Percentiles rank a stretch among this genome's conserved stretches.
Conservation (phyloP, 2,113 vertebrate genomes). For the Pterocles gutturalis region DNA sequence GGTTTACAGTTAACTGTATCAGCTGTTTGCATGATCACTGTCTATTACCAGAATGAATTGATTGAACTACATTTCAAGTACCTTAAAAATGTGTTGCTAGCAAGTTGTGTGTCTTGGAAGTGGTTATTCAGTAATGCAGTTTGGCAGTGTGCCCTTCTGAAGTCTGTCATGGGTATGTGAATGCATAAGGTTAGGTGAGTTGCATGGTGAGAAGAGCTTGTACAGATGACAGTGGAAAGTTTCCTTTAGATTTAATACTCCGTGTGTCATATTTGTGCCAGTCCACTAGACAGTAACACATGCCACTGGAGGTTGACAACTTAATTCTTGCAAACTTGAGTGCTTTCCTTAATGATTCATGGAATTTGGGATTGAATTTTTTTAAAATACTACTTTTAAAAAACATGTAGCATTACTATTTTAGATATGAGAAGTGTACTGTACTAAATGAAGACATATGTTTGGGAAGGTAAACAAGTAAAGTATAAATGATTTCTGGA, state of each 20-base stretch:
- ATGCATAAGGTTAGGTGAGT: neutral
- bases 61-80: neutral
- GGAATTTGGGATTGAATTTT: neutral
- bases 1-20: neutral
- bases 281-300: neutral
- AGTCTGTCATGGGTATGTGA: neutral
- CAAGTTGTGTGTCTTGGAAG: neutral
- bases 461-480: neutral
- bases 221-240: conserved; percentile 32
- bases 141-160: neutral
- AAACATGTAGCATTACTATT: neutral
- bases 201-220: conserved; percentile 8
- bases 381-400: neutral
- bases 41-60: neutral
- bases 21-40: neutral
- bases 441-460: neutral
- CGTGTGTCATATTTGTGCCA: neutral
- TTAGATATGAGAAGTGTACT: neutral
- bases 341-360: neutral
- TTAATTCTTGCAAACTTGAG: neutral
- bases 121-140: neutral
- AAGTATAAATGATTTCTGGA: neutral
- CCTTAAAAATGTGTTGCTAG: neutral
- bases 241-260: neutral
- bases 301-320: neutral